These are phyloP conservation scores for Sylvicola fuscatus DNA, from an alignment of 2,888 invertebrate species.

Conservation along the genomic window DNA sequence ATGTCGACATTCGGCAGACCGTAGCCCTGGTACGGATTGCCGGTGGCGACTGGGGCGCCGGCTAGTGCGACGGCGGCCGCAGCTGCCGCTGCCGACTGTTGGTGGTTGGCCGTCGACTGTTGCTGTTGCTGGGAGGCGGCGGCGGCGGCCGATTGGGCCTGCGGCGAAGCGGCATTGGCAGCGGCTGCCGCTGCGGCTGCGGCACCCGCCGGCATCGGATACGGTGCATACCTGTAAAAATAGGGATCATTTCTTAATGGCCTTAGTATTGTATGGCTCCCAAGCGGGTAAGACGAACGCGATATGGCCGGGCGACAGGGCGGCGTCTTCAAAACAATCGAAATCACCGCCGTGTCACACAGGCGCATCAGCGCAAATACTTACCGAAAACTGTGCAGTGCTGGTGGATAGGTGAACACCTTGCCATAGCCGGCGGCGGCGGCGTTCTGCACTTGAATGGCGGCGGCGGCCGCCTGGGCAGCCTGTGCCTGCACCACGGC, in stretches of 20 bases:
- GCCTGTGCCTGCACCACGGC: constrained; percentile 30
- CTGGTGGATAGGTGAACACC: constrained; percentile 37
- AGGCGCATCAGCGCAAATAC: constrained; percentile 4
- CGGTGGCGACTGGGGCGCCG: constrained; percentile 36
- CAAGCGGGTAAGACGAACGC: too few relatives aligned
- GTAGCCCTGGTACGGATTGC: constrained; percentile 53
- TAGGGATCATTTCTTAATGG: not conserved
- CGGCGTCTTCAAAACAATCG: too few relatives aligned
- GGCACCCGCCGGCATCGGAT: constrained; percentile 32
- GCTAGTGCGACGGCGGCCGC: constrained; percentile 34
- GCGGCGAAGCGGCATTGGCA: not conserved
- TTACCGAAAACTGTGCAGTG: constrained; percentile 25
- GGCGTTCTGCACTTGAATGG: constrained; percentile 29
- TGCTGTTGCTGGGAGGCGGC: constrained; percentile 8
- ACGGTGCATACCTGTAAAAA: constrained; percentile 36
- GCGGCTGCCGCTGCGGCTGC: constrained; percentile 20
- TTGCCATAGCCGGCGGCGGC: constrained; percentile 45
- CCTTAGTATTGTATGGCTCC: not conserved
- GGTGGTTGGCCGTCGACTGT: constrained; percentile 10
- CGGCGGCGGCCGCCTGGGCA: constrained; percentile 26
- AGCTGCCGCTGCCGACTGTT: constrained; percentile 23
- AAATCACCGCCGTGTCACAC: too few relatives aligned
- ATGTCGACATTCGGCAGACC: constrained; percentile 77
- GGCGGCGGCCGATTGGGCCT: constrained; percentile 13
- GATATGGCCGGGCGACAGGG: too few relatives aligned